Evolutionary conservation across 2,797 vertebrate genomes (phyloP), one percentile per base, ranked within the genome.

Genomic region (Halcyon badia): DNA sequence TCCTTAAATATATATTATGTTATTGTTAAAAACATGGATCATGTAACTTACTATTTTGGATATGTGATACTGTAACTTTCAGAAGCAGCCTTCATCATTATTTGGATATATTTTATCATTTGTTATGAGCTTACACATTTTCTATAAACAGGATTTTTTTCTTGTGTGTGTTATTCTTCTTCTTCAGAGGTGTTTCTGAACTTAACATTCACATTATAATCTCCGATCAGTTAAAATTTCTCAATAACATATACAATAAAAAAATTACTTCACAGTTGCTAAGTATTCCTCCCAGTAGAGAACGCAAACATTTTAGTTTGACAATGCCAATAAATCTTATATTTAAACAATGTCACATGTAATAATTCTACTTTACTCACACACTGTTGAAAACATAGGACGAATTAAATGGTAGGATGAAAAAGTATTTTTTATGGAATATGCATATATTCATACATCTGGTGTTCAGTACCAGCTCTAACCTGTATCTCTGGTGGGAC

Each of bases 21-120:
- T 48, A 48, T 48, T 48, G 48, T 79, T 94, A 94, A 90, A 66
- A 91, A 66, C 19, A 28, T 11, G 10, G 33, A 64, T 26, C 28
- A 49, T 41, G 18, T 86, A 72, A 65, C 13, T 25, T 26, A 8
- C 15, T 51, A 51, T 51, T 33, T 85, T 95, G 7, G 14, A 79
- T 90, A 49, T 17, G 26, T 73, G 31, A 68, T 71, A 46, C 35
- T 52, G 60, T 81, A 20, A 62, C 1, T 78, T 90, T 83, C 25
- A 83, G 82, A 94, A 68, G 25, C 26, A 80, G 26, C 33, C 78
- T 73, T 85, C 11, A 30, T 44, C 28, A 68, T 91, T 58, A 89
- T 92, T 90, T 90, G 44, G 8, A 37, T 70, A 4, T 58, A 56
- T 49, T 91, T 91, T 90, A 19, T 84, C 14, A 28, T 82, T 89